A percentile compares a stretch with the other conserved stretches of the same genome.
Evolutionary conservation across 2,888 invertebrate genomes (phyloP).

Genomic region (Arrhopalites spinosus): DNA sequence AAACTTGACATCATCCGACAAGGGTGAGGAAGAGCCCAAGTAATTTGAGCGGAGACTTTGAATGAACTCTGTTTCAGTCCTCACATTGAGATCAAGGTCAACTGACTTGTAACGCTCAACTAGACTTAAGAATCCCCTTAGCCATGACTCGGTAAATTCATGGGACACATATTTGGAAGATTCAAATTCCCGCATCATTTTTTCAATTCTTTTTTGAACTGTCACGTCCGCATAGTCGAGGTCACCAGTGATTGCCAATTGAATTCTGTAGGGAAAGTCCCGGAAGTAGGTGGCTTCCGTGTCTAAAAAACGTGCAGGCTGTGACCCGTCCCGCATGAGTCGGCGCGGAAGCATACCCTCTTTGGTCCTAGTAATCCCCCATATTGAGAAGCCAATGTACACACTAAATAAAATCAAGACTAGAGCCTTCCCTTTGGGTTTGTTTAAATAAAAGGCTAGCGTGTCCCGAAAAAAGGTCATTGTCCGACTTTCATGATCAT

Average conservation of each 20-base stretch:
- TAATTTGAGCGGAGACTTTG: slow-evolving; percentile 73
- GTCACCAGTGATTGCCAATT: slow-evolving; percentile 79
- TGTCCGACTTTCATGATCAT: slow-evolving; percentile 84
- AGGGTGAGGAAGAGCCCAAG: slow-evolving; percentile 60
- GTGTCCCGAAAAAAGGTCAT: slow-evolving; percentile 88
- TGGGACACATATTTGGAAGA: slow-evolving; percentile 60
- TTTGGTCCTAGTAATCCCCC: slow-evolving; percentile 84
- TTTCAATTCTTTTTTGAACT: slow-evolving; percentile 78
- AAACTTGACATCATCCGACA: slow-evolving; percentile 82
- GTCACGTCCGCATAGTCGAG: slow-evolving; percentile 80
- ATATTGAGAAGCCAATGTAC: slow-evolving; percentile 84
- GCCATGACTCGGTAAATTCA: slow-evolving; percentile 88
- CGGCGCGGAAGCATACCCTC: slow-evolving; percentile 89
- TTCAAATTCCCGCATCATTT: slow-evolving; percentile 76
- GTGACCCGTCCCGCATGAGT: slow-evolving; percentile 86
- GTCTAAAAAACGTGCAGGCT: slow-evolving; percentile 88
- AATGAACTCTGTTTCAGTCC: slow-evolving; percentile 74
- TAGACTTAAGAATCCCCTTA: slow-evolving; percentile 79
- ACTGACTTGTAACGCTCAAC: slow-evolving; percentile 61
- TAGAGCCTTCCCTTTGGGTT: slow-evolving; percentile 69
- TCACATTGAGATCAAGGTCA: slow-evolving; percentile 69
- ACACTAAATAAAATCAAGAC: slow-evolving; percentile 75
- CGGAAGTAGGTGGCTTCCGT: slow-evolving; percentile 89
- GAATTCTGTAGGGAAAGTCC: slow-evolving; percentile 87
- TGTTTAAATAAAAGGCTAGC: slow-evolving; percentile 75